Percentiles rank a stretch among this genome's conserved stretches.
Conservation (phyloP, 2,797 vertebrate genomes). For the Rhinogobio ventralis region DNA sequence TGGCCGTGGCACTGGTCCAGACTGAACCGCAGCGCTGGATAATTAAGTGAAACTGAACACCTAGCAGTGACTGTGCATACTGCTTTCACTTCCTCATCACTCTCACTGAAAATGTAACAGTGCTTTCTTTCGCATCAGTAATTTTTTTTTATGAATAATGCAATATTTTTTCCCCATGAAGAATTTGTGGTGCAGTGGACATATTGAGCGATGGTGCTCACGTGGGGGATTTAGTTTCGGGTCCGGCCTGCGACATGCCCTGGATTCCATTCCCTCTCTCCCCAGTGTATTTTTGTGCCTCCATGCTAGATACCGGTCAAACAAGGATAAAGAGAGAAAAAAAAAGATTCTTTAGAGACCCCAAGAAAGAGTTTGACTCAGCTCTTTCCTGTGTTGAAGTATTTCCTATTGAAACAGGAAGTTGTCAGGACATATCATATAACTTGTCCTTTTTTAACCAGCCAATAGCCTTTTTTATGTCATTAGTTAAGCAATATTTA, state of each 20-base stretch:
- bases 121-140: conserved; percentile 31
- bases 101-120: conserved; percentile 55
- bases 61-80: conserved; percentile 64
- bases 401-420: conserved; percentile 13
- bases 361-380: background rate
- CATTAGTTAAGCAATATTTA: too few relatives aligned
- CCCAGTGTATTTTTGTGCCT: background rate
- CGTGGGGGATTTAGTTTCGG: background rate
- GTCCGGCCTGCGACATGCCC: background rate
- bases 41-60: conserved; percentile 74
- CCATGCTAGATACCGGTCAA: background rate
- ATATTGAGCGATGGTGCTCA: background rate
- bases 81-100: conserved; percentile 41
- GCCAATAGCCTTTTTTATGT: background rate
- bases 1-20: conserved; percentile 67
- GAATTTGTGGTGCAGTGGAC: background rate
- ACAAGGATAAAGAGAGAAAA: background rate
- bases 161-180: background rate
- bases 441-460: background rate
- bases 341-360: background rate
- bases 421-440: background rate
- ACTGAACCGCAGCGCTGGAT: conserved; percentile 59
- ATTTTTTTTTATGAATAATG: background rate
- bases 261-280: background rate
- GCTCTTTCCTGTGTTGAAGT: conserved; percentile 16